Evolutionary conservation across 2,888 invertebrate genomes (phyloP).

Genomic region (Machimus atricapillus): DNA sequence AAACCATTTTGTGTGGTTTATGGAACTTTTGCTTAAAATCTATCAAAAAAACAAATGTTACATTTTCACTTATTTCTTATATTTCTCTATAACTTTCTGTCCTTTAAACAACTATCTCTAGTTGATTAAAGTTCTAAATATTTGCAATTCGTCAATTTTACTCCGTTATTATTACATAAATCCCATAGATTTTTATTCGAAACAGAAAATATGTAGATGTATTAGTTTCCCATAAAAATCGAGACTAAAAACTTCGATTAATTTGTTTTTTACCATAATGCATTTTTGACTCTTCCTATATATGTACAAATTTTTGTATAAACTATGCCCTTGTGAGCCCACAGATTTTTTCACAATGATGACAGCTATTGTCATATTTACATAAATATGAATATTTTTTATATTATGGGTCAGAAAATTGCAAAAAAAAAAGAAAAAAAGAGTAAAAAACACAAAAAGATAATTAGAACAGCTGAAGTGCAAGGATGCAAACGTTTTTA

Average conservation of each 20-base stretch:
- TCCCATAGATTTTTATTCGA: background rate
- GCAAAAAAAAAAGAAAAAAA: background rate
- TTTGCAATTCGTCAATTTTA: background rate
- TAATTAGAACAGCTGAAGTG: background rate
- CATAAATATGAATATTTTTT: constrained; percentile 4
- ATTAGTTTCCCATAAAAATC: background rate
- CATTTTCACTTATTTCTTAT: background rate
- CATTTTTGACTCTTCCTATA: background rate
- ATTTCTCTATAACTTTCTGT: background rate
- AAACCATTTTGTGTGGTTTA: background rate
- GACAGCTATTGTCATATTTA: background rate
- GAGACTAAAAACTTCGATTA: background rate
- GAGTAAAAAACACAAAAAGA: background rate
- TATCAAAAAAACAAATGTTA: too few relatives aligned
- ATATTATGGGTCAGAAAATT: background rate
- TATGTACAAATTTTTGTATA: background rate
- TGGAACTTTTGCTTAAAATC: background rate
- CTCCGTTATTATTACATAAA: background rate
- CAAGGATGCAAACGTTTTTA: background rate
- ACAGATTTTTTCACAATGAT: background rate
- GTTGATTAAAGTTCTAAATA: background rate
- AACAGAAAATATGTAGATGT: background rate
- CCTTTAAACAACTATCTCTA: background rate
- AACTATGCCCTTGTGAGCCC: background rate
- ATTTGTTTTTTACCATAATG: background rate